Base-by-base conservation (phyloP, 1,140 invertebrate species). In the Drosophila baimaii region DNA sequence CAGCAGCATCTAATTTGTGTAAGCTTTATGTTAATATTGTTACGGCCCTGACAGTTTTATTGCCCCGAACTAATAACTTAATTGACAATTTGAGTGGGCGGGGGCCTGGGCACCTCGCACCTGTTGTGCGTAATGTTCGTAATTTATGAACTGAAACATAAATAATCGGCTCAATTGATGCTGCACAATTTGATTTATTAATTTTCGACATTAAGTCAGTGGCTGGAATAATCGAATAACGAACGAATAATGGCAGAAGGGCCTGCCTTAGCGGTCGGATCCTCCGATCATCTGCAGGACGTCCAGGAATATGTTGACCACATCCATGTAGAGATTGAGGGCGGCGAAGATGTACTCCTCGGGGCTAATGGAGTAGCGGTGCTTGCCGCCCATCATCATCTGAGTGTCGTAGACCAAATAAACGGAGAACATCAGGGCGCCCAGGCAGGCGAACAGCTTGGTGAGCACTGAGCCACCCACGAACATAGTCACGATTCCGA, bases 341-440 rank as follows among this genome's bases (percentile, higher is more conserved):
- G 79, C 57, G 5, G 81, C 81, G 43, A 86, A 86, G 12, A 85
- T 82, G 23, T 85, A 85, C 33, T 85, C 82, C 61, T 86, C 82
- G 15, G 78, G 82, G 46, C 61, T 86, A 2, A 85, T 78, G 1
- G 69, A 33, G 31, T 71, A 79, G 21, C 64, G 77, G 27, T 82
- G 79, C 10, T 52, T 47, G 5, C 97, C 97, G 41, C 97, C 97
- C 91, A 99, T 94, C 96, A 99, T 98, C 85, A 98, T 90, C 92
- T 99, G 98, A 0, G 98, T 99, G 93, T 99, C 98, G 88, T 97
- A 98, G 7, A 96, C 90, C 2, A 96, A 91, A 74, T 93, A 94
- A 6, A 93, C 57, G 2, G 94, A 95, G 92, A 96, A 97, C 1
- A 97, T 75, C 4, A 97, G 81, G 0, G 97, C 97, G 10, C 97